Conservation (phyloP, 2,888 invertebrate genomes). For the Parnassius glacialis region DNA sequence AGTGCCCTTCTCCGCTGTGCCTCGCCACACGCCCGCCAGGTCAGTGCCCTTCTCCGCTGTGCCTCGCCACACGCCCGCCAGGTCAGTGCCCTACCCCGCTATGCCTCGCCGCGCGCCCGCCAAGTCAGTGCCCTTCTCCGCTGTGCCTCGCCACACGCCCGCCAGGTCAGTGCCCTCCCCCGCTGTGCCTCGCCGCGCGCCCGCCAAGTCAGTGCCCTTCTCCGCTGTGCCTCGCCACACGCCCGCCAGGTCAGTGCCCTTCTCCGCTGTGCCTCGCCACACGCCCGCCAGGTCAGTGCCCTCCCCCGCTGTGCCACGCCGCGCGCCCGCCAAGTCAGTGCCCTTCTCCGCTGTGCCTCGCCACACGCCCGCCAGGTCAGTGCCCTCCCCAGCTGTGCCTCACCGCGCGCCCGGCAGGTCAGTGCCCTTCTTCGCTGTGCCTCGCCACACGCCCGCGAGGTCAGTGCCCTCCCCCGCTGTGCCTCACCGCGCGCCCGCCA, state of each 20-base stretch:
- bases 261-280: too few relatives aligned
- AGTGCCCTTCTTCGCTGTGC: slow-evolving; percentile 51
- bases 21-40: slow-evolving; percentile 87
- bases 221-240: slow-evolving; percentile 5
- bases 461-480: slow-evolving; percentile 84
- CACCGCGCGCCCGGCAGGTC: too few relatives aligned
- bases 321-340: too few relatives aligned
- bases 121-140: slow-evolving; percentile 38
- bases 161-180: slow-evolving; percentile 57
- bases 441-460: slow-evolving; percentile 42
- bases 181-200: slow-evolving; percentile 80
- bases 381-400: too few relatives aligned
- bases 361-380: too few relatives aligned
- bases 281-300: too few relatives aligned
- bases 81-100: too few relatives aligned
- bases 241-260: background rate
- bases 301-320: too few relatives aligned
- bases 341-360: too few relatives aligned
- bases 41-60: slow-evolving; percentile 85
- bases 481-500: too few relatives aligned
- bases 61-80: slow-evolving; percentile 24
- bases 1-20: slow-evolving; percentile 86
- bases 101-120: slow-evolving; percentile 13
- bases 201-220: slow-evolving; percentile 42
- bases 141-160: slow-evolving; percentile 69